Evolutionary conservation across 2,797 vertebrate species (phyloP), one percentile per base, ranked within the genome.

Genomic region (Dicrostonyx torquatus): DNA sequence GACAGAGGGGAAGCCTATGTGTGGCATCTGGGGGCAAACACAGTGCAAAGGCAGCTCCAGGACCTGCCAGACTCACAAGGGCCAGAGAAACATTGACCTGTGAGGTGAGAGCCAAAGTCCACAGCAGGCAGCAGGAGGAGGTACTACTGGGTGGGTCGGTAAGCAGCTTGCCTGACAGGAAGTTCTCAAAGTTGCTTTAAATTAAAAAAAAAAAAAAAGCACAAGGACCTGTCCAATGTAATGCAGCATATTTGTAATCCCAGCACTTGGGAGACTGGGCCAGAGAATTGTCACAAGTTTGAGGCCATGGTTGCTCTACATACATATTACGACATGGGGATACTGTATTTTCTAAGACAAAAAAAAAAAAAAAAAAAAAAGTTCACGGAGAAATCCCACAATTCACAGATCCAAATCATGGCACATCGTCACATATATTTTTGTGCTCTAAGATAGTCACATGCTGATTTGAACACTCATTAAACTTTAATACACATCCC

Each of bases 61-160:
- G 87, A 77, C 10, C 88, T 75, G 83, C 92, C 93, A 72, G 7
- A 48, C 58, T 92, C 70, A 34, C 5, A 64, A 62, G 91, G 58
- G 90, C 48, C 55, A 55, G 53, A 87, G 84, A 40, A 22, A 85
- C 89, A 73, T 68, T 66, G 58, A 60, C 68, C 73, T 48, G 83
- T 34, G 66, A 89, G 10, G 62, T 68, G 70, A 89, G 76, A 89
- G 70, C 64, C 96, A 97, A 96, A 97, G 95, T 96, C 93, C 95
- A 85, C 72, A 31, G 62, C 31, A 2, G 12, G 31, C 1, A n/a
- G 55, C 34, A 18, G 78, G 55, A 90, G 22, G 90, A 53, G 40
- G 60, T 24, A 26, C 73, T 20, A 2, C 78, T 2, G 2, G 34
- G n/a, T 72, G 87, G 80, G 3, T 72, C 50, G 7, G 50, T 64